Conservation (phyloP, 1,140 invertebrate genomes). For the Cherax destructor region DNA sequence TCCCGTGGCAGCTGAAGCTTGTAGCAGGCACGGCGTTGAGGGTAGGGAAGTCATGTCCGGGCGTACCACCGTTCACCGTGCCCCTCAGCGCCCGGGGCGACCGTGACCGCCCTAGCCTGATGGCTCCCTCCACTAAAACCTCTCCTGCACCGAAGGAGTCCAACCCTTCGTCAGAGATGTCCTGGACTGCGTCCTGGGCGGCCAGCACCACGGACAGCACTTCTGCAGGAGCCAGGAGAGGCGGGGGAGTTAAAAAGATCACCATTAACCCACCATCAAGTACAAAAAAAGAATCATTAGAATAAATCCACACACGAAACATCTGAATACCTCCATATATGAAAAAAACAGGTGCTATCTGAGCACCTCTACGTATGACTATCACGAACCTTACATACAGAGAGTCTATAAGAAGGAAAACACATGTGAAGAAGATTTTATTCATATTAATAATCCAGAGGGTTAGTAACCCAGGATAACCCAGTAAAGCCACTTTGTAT, state of each 20-base stretch:
- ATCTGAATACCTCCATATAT: too few species aligned
- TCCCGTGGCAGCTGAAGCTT: conserved; percentile 85
- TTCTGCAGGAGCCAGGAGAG: neutral
- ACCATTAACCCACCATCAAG: neutral
- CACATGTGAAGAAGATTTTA: too few species aligned
- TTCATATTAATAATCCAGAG: too few species aligned
- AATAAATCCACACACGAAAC: neutral
- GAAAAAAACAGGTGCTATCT: too few species aligned
- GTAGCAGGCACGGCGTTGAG: conserved; percentile 86
- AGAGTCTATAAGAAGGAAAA: too few species aligned
- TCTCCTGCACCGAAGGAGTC: neutral
- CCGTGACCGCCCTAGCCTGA: conserved; percentile 8
- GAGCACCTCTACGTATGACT: too few species aligned
- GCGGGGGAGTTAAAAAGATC: neutral
- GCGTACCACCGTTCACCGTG: conserved; percentile 76
- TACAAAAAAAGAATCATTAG: neutral
- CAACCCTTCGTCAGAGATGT: conserved; percentile 39
- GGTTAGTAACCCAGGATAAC: too few species aligned
- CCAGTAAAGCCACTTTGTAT: too few species aligned
- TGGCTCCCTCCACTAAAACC: conserved; percentile 43
- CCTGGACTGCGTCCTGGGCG: conserved; percentile 15
- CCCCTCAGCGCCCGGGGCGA: neutral
- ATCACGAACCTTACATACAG: too few species aligned
- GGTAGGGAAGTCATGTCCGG: conserved; percentile 86
- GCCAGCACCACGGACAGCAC: neutral